Conservation (phyloP, 2,113 vertebrate species). For the Stigmatopora argus region DNA sequence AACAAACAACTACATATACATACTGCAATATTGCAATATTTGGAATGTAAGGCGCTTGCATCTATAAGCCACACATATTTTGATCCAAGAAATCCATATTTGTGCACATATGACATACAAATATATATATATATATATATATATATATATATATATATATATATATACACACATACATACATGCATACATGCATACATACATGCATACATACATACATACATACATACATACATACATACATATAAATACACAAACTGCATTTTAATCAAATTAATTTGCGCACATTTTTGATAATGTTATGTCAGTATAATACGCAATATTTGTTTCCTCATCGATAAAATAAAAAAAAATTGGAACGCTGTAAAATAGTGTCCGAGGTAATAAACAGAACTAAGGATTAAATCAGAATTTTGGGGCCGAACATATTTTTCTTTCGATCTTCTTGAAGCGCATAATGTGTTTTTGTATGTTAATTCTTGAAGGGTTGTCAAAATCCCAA, state of each 20-base stretch:
- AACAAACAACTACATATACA: constrained; percentile 11
- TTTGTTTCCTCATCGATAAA: constrained; percentile 22
- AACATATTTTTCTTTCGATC: constrained; percentile 4
- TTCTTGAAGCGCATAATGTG: constrained; percentile 3
- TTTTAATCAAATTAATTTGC: constrained; percentile 2
- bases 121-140: no score
- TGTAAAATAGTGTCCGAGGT: constrained; percentile 21
- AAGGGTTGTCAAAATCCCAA: constrained; percentile 24
- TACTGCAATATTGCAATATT: no score
- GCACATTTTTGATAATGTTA: neutral
- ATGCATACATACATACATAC: no score
- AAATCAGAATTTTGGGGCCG: neutral
- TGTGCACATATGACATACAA: no score
- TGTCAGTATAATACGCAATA: neutral
- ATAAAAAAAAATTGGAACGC: constrained; percentile 26
- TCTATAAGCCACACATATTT: no score
- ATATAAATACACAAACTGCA: no score
- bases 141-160: no score
- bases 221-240: no score
- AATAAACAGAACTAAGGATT: neutral
- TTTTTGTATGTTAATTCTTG: constrained; percentile 5
- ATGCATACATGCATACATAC: no score
- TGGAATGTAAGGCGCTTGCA: no score
- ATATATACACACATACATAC: no score
- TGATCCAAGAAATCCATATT: no score